Base-by-base conservation (phyloP, 2,113 vertebrate species). In the Muscicapa adusta region DNA sequence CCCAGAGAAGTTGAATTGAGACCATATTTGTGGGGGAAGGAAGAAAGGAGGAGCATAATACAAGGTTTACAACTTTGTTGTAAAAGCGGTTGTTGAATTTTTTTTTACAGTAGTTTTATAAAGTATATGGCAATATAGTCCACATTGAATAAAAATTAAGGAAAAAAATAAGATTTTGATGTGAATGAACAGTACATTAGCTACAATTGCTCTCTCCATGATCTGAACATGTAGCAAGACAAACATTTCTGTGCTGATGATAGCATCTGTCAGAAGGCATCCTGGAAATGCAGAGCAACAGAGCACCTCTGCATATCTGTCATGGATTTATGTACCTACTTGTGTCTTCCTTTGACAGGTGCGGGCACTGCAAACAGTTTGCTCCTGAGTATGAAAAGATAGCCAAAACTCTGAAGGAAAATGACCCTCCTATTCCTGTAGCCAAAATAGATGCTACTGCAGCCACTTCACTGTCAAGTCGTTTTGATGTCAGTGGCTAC, bases 301-400 rank as follows among this genome's bases (percentile, higher is more conserved):
- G 67, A 78, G 79, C 29, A 40, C 5, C 1, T 18, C 22, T 68
- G 42, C 0, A 0, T 36, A 22, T 53, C 25, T 85, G 17, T 18
- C 0, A 0, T 34, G 9, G 10, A 6, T 51, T 91, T 38, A 31
- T 2, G 0, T 38, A 38, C 36, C 38, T 65, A 1, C 28, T 23
- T 56, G 5, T 92, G 25, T 71, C 63, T 60, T 78, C 25, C 7
- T 92, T 47, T 77, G 66, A 38, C 74, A 99, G 99, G 99, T 99
- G 99, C 14, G 99, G 99, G 40, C 99, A 99, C 56, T 99, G 99
- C 94, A 99, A 99, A 95, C 98, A 99, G 97, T 99, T 99, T 97
- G 98, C 98, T 74, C 98, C 99, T 2, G 99, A 99, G 83, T 99
- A 99, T 95, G 99, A 99, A 85, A 99, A 99, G 78, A 99, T 99